These are phyloP conservation scores for Drosophila rellima DNA, from an alignment of 2,888 invertebrate genomes.

Conservation along the genomic window DNA sequence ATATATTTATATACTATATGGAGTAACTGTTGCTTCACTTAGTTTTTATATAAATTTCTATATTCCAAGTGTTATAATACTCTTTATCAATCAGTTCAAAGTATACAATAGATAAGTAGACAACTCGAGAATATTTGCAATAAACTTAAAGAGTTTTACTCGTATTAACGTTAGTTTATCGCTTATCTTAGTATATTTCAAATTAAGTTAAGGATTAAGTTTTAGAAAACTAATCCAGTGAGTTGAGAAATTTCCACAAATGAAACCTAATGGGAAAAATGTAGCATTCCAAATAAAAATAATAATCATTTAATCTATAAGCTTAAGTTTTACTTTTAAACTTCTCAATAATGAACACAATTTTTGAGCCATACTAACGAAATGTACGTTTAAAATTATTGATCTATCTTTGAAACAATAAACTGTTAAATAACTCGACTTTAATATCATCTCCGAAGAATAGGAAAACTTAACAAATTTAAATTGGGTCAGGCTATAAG, in stretches of 20 bases:
- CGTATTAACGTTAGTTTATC: neutral
- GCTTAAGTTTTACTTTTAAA: too few relatives aligned
- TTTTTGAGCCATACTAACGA: neutral
- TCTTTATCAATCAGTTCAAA: neutral
- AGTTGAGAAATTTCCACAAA: neutral
- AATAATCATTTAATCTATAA: too few relatives aligned
- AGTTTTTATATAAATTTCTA: neutral
- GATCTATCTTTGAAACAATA: constrained; percentile 5
- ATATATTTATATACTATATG: neutral
- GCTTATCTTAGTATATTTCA: neutral
- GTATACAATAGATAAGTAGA: neutral
- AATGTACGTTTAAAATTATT: neutral
- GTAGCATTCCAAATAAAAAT: neutral
- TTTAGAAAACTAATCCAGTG: neutral
- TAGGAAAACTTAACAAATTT: constrained; percentile 4
- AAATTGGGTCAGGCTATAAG: constrained; percentile 49
- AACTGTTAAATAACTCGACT: constrained; percentile 29
- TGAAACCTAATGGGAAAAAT: too few relatives aligned
- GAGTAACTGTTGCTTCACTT: neutral
- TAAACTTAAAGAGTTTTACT: neutral
- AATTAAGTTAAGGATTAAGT: neutral
- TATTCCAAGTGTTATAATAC: neutral
- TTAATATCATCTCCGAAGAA: constrained; percentile 1
- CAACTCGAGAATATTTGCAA: neutral
- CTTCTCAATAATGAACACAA: too few relatives aligned